Percentiles rank a stretch among this genome's conserved stretches.
Conservation (phyloP, 1,140 invertebrate species). For the Xylocopa sonorina region DNA sequence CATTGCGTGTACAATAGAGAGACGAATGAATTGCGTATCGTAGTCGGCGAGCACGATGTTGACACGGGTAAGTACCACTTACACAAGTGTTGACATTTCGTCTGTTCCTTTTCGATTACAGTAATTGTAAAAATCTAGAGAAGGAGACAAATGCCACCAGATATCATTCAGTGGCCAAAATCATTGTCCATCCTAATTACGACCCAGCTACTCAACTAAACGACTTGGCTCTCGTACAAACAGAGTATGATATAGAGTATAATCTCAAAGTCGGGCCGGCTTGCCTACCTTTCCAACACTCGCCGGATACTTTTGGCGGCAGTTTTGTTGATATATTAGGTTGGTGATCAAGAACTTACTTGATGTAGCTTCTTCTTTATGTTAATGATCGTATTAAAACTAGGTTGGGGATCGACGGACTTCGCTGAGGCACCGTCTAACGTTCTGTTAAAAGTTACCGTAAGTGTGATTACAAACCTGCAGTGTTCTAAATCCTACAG, state of each 20-base stretch:
- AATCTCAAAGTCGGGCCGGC: constrained; percentile 83
- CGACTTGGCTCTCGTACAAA: constrained; percentile 85
- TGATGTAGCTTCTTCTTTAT: not conserved
- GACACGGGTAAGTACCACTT: not conserved
- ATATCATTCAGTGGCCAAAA: constrained; percentile 65
- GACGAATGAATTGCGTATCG: constrained; percentile 72
- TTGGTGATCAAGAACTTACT: constrained; percentile 66
- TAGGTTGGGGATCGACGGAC: constrained; percentile 86
- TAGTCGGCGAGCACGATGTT: constrained; percentile 82
- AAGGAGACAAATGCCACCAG: constrained; percentile 74
- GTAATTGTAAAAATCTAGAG: constrained; percentile 65
- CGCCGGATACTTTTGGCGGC: constrained; percentile 78
- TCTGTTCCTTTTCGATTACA: not conserved
- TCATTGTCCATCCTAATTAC: constrained; percentile 78
- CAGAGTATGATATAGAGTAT: constrained; percentile 81
- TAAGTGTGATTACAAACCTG: constrained; percentile 83
- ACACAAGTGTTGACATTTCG: not conserved
- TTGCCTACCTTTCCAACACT: constrained; percentile 86
- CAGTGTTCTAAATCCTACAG: constrained; percentile 46
- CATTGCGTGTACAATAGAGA: constrained; percentile 84
- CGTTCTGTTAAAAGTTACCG: constrained; percentile 83
- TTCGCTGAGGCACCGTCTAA: constrained; percentile 83
- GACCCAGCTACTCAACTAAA: constrained; percentile 75
- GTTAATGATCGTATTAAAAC: not conserved
- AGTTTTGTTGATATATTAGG: constrained; percentile 82